phyloP scores from a whole-genome alignment of 2,888 invertebrate genomes.

The Glyphotaelius pellucidus region DNA sequence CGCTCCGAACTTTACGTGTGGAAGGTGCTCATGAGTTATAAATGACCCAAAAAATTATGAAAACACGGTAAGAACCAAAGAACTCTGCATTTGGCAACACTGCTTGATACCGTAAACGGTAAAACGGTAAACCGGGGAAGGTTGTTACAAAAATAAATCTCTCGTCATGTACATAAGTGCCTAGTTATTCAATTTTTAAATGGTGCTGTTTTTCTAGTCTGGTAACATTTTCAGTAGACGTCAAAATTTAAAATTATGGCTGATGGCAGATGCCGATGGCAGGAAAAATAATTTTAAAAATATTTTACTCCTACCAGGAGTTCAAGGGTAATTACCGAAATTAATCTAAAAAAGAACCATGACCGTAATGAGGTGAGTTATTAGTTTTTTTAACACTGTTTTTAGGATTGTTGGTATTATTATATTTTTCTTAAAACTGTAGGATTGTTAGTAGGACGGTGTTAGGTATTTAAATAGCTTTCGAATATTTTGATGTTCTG shows the following conservation, averaged over 20 bases:
- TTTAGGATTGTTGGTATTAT: too few relatives aligned
- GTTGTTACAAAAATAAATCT: background rate
- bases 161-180: background rate
- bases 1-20: too few relatives aligned
- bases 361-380: background rate
- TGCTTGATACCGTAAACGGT: too few relatives aligned
- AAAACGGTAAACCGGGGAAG: background rate
- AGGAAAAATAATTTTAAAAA: background rate
- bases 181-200: background rate
- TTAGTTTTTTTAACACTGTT: background rate
- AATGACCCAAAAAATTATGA: too few relatives aligned
- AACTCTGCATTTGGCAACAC: too few relatives aligned
- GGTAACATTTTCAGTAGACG: background rate
- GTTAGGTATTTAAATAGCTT: too few relatives aligned
- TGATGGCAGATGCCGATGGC: background rate
- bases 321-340: too few relatives aligned
- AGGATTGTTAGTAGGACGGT: too few relatives aligned
- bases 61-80: too few relatives aligned
- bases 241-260: background rate
- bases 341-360: too few relatives aligned
- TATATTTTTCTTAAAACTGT: too few relatives aligned
- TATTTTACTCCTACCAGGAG: background rate
- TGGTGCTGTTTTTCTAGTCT: background rate
- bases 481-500: background rate
- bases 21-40: too few relatives aligned